Evolutionary conservation across 2,113 vertebrate genomes (phyloP).

Genomic region (Poecilia latipinna): DNA sequence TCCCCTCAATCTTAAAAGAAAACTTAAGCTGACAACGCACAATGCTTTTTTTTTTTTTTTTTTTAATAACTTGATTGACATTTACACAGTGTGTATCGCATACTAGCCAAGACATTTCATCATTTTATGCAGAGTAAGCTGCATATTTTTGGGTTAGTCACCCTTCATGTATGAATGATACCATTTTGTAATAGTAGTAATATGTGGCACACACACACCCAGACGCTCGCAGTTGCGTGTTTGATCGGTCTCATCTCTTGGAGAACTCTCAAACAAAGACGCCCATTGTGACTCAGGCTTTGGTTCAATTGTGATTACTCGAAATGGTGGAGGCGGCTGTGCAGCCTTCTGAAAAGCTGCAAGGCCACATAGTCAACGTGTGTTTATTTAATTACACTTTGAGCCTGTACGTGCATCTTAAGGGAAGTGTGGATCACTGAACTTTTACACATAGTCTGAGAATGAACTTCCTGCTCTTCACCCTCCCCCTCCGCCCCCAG

Average conservation of each 20-base stretch:
- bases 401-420: slow-evolving; percentile 23
- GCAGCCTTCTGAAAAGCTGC: slow-evolving; percentile 53
- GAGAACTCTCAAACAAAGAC: slow-evolving; percentile 52
- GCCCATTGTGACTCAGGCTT: slow-evolving; percentile 55
- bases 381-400: slow-evolving; percentile 41
- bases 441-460: slow-evolving; percentile 54
- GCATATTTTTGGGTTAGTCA: slow-evolving; percentile 51
- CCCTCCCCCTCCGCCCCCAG: neutral
- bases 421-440: slow-evolving; percentile 69
- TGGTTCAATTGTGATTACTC: slow-evolving; percentile 61
- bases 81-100: neutral
- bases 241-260: slow-evolving; percentile 35
- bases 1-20: neutral
- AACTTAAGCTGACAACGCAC: neutral
- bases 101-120: slow-evolving; percentile 1
- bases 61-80: neutral
- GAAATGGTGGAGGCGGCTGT: slow-evolving; percentile 43
- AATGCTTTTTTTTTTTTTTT: neutral
- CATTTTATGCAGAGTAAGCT: slow-evolving; percentile 14
- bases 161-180: slow-evolving; percentile 44
- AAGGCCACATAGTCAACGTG: slow-evolving; percentile 47
- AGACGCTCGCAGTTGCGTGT: slow-evolving; percentile 37
- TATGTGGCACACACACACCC: slow-evolving; percentile 48
- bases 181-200: slow-evolving; percentile 55
- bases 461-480: slow-evolving; percentile 25